Percentiles rank a stretch among this genome's conserved stretches.
Evolutionary conservation across 2,888 invertebrate genomes (phyloP).

Genomic region (Norana najaformis): DNA sequence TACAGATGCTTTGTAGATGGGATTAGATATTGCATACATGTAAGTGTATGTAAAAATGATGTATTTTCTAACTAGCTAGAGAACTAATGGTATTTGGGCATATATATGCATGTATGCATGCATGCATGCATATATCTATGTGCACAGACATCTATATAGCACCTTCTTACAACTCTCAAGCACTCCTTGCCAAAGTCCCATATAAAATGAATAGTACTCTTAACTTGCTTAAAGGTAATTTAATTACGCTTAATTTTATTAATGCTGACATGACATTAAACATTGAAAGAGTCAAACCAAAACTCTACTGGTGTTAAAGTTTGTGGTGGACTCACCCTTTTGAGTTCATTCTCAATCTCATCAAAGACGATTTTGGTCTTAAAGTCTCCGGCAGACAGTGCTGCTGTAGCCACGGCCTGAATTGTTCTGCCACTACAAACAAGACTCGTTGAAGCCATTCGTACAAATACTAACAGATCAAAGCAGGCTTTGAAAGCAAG

Average conservation of each 20-base stretch:
- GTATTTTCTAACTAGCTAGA: too few relatives aligned
- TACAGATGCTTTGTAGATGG: too few relatives aligned
- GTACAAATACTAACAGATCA: not conserved
- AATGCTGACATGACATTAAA: not conserved
- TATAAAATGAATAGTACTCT: too few relatives aligned
- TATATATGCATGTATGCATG: not conserved
- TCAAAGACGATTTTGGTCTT: constrained; percentile 43
- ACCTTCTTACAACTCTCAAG: not conserved
- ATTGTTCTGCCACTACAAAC: not conserved
- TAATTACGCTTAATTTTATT: not conserved
- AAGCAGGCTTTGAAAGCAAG: not conserved
- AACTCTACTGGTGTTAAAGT: not conserved
- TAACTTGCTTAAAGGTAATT: not conserved
- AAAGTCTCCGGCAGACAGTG: constrained; percentile 36
- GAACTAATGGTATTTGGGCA: not conserved
- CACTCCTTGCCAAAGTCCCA: not conserved
- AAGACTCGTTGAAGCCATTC: not conserved
- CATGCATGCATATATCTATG: not conserved
- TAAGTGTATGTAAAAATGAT: too few relatives aligned
- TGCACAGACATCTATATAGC: too few relatives aligned
- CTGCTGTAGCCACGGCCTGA: constrained; percentile 10
- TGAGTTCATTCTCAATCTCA: constrained; percentile 40
- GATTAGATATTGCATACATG: too few relatives aligned
- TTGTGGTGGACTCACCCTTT: constrained; percentile 36
- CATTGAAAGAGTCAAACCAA: not conserved